Evolutionary conservation across 2,113 vertebrate genomes (phyloP), one percentile per base, ranked within the genome.

Genomic region (Pantherophis guttatus): DNA sequence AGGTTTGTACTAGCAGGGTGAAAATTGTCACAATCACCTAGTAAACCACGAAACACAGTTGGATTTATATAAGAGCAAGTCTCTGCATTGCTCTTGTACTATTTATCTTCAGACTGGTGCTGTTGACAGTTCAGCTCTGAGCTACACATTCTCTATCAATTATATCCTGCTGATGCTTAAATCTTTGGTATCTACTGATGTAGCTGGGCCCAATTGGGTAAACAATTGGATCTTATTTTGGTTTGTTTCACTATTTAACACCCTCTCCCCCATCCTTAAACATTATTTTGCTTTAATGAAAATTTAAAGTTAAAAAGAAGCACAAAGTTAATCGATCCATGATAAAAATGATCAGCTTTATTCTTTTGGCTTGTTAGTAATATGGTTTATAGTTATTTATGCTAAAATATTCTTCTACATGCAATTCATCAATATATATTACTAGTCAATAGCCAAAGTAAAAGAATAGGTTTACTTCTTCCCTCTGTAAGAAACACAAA

Each of bases 261-360:
- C 23, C 3, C 29, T 59, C 3, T 48, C 54, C 62, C 62, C 26
- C 5, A 8, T 44, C 26, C 50, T 50, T 24, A 75, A 75, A 5
- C 23, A 15, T 33, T 70, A 70, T 70, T 70, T 70, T 70, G 15
- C 65, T 70, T 70, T 70, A 33, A 70, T 70, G 29, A 70, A n/a
- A 54, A 81, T 13, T 11, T 92, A 17, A 94, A 11, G 65, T 10
- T 62, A 62, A 96, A 95, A 48, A 96, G 96, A 94, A 95, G 50
- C 93, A 95, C 95, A 94, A 96, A 94, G 97, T 97, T 93, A 97
- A 89, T 90, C 97, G 87, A 92, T 96, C 97, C 94, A 97, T 95
- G 98, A 98, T 98, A 98, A 98, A 98, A 95, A 97, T 98, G 96
- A 91, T 97, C 96, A 97, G 97, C 95, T 99, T 99, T 98, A 99